These are phyloP conservation scores for Malacoraja senta DNA, from an alignment of 2,797 vertebrate genomes.

Conservation along the genomic window DNA sequence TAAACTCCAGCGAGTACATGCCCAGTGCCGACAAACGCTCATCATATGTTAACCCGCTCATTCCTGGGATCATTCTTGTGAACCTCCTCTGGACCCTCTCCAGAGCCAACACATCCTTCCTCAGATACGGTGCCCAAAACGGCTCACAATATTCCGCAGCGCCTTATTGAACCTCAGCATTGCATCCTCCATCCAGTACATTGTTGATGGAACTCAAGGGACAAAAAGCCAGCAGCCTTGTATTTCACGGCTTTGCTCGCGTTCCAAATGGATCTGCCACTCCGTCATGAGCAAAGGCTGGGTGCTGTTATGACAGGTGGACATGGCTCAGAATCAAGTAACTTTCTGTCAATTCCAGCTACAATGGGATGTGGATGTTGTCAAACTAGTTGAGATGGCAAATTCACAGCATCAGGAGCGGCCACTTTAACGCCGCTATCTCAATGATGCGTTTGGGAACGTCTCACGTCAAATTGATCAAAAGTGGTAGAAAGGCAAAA, in stretches of 20 bases:
- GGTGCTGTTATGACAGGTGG: background rate
- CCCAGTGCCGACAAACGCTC: too few relatives aligned
- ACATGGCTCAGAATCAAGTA: background rate
- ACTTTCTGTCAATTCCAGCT: background rate
- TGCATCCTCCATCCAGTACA: background rate
- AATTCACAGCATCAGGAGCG: background rate
- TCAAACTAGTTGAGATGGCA: background rate
- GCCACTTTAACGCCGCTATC: background rate
- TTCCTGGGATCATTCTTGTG: too few relatives aligned
- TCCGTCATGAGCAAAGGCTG: background rate
- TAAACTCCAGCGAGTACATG: too few relatives aligned
- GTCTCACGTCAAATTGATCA: background rate
- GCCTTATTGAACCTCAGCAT: too few relatives aligned
- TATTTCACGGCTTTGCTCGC: background rate
- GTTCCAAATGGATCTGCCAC: background rate
- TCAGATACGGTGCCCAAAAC: too few relatives aligned
- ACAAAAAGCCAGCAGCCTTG: background rate
- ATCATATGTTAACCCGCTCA: too few relatives aligned
- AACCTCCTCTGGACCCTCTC: too few relatives aligned
- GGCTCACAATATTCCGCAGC: too few relatives aligned
- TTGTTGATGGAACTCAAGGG: background rate
- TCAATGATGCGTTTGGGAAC: background rate
- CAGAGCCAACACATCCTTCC: too few relatives aligned
- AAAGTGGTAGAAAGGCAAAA: background rate
- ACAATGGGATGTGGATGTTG: background rate